Conservation (phyloP, 2,797 vertebrate genomes). For the Dendrocincla tyrannina region DNA sequence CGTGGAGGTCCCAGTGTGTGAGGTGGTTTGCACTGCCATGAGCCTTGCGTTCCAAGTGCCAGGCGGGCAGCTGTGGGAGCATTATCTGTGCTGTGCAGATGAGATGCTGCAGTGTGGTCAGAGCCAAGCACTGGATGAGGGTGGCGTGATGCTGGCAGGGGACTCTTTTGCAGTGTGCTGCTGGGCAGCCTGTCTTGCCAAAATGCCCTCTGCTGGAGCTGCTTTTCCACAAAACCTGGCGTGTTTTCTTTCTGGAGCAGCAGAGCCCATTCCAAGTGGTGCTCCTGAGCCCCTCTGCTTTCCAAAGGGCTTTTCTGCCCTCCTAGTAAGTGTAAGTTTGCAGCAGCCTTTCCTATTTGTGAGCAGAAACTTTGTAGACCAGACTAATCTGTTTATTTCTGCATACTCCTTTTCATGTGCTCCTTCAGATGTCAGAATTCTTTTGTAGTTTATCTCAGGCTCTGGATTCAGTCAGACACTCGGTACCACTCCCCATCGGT, state of each 20-base stretch:
- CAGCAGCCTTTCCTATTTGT: neutral
- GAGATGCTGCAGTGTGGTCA: neutral
- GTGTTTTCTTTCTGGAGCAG: neutral
- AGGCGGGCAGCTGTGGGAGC: neutral
- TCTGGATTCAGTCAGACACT: neutral
- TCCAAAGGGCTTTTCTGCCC: neutral
- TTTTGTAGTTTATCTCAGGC: neutral
- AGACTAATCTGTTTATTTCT: neutral
- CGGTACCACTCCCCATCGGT: neutral
- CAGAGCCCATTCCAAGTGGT: neutral
- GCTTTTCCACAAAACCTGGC: neutral
- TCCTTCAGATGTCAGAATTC: neutral
- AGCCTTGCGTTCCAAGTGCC: accelerated
- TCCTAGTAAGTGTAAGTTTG: neutral
- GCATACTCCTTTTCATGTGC: neutral
- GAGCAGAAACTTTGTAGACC: neutral
- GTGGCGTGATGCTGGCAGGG: neutral
- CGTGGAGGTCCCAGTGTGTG: accelerated
- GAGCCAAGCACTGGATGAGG: neutral
- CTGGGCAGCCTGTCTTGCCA: neutral
- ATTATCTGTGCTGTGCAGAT: neutral
- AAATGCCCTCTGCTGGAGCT: neutral
- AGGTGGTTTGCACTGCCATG: accelerated
- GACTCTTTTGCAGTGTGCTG: neutral
- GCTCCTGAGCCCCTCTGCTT: neutral